Evolutionary conservation across 1,140 invertebrate genomes (phyloP).

Genomic region (Mycetomoellerius zeteki): DNA sequence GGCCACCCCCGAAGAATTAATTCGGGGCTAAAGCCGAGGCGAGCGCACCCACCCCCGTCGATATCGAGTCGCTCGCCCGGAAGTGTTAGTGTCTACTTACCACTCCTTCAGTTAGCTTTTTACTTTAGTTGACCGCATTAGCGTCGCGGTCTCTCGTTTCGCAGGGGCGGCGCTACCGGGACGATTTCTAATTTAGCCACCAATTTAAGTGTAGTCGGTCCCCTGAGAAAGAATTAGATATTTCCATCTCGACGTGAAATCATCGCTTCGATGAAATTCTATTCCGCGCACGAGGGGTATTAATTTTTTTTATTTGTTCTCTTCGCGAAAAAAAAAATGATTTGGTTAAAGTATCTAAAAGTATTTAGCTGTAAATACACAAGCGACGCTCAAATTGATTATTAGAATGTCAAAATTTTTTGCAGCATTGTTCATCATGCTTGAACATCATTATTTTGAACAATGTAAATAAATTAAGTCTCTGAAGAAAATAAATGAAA

Average conservation of each 20-base stretch:
- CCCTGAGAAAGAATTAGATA: slow-evolving; percentile 20
- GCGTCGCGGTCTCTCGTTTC: slow-evolving; percentile 22
- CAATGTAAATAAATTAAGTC: no score
- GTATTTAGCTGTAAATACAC: no score
- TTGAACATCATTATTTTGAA: no score
- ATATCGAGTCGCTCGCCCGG: slow-evolving; percentile 72
- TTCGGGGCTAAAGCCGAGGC: slow-evolving; percentile 74
- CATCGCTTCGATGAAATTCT: slow-evolving; percentile 14
- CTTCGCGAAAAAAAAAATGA: not conserved
- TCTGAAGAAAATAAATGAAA: no score
- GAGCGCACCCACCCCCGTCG: slow-evolving; percentile 56
- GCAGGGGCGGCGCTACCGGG: not conserved
- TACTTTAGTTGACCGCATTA: slow-evolving; percentile 62
- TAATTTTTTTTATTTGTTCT: slow-evolving; percentile 3
- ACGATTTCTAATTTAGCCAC: slow-evolving; percentile 72
- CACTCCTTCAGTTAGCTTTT: slow-evolving; percentile 70
- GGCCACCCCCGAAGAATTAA: slow-evolving; percentile 71
- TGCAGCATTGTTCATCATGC: no score
- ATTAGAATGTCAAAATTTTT: no score
- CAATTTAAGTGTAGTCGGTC: slow-evolving; percentile 42
- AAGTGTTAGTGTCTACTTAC: slow-evolving; percentile 71
- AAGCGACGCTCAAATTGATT: no score
- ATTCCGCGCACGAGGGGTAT: slow-evolving; percentile 3
- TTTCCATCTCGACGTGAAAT: slow-evolving; percentile 26
- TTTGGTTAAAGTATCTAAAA: no score